phyloP scores from a whole-genome alignment of 2,888 invertebrate species.

The Parnassius mnemosyne region DNA sequence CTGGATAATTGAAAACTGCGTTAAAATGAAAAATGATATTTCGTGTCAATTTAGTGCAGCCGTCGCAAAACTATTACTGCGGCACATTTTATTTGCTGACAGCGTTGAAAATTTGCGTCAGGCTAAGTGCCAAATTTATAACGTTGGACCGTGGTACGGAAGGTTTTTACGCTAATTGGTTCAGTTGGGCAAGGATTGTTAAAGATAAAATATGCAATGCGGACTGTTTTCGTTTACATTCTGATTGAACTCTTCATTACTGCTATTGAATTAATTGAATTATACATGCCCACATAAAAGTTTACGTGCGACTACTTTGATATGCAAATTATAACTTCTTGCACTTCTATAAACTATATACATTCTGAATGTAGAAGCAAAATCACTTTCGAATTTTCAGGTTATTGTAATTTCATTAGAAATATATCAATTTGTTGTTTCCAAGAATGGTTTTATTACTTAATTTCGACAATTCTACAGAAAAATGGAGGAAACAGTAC shows the following conservation, averaged over 20 bases:
- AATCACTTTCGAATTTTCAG: too few relatives aligned
- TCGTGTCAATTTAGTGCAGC: slow-evolving; percentile 66
- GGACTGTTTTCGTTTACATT: slow-evolving; percentile 75
- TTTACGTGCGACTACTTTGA: too few relatives aligned
- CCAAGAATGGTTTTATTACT: too few relatives aligned
- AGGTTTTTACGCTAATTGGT: slow-evolving; percentile 78
- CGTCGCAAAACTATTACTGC: slow-evolving; percentile 71
- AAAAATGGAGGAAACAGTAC: slow-evolving; percentile 5
- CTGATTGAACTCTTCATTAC: slow-evolving; percentile 74
- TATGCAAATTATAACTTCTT: too few relatives aligned
- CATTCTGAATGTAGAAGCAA: too few relatives aligned
- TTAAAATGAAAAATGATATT: slow-evolving; percentile 51
- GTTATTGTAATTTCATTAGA: too few relatives aligned
- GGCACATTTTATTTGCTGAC: slow-evolving; percentile 73
- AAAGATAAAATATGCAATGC: slow-evolving; percentile 79
- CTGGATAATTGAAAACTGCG: slow-evolving; percentile 52
- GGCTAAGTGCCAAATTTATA: slow-evolving; percentile 80
- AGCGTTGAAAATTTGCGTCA: slow-evolving; percentile 76
- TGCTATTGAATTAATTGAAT: slow-evolving; percentile 48
- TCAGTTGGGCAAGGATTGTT: slow-evolving; percentile 74
- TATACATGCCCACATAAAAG: not conserved
- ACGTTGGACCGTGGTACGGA: slow-evolving; percentile 68
- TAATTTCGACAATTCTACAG: too few relatives aligned
- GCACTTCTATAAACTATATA: too few relatives aligned
- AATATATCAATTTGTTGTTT: too few relatives aligned